phyloP scores from a whole-genome alignment of 2,888 invertebrate genomes.

The Sclerodermus sp. region DNA sequence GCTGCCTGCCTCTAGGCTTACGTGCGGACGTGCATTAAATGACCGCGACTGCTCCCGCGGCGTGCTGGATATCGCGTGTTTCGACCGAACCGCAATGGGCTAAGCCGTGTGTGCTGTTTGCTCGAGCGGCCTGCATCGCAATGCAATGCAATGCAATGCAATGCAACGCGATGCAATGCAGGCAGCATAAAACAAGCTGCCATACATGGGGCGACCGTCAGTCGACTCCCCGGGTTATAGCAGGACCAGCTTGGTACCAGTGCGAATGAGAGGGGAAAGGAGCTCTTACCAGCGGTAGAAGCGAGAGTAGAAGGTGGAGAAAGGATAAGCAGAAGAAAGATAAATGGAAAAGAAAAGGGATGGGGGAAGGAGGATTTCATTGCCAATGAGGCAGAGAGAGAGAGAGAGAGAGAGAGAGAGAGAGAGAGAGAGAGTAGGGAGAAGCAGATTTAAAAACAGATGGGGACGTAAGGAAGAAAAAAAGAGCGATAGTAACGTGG shows the following conservation, averaged over 20 bases:
- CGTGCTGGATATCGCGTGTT: conserved; percentile 24
- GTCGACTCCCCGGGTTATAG: conserved; percentile 46
- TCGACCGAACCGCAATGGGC: conserved; percentile 24
- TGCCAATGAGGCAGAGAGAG: no score
- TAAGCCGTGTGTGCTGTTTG: conserved; percentile 17
- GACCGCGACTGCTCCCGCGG: no score
- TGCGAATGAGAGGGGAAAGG: no score
- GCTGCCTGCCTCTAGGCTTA: conserved; percentile 17
- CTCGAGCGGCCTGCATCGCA: conserved; percentile 27
- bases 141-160: background rate
- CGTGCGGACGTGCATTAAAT: conserved; percentile 17
- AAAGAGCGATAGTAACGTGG: background rate
- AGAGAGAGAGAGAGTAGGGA: conserved; percentile 7
- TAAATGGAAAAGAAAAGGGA: no score
- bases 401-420: background rate
- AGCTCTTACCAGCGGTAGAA: no score
- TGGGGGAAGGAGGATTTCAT: no score
- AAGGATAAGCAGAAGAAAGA: no score
- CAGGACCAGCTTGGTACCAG: no score
- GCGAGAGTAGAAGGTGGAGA: no score
- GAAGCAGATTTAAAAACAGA: conserved; percentile 4
- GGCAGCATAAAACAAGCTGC: conserved; percentile 56
- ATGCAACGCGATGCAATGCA: conserved; percentile 42
- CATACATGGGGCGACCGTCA: conserved; percentile 58
- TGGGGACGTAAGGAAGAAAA: background rate